phyloP scores from a whole-genome alignment of 2,888 invertebrate genomes.

The Drosophila multiciliata region DNA sequence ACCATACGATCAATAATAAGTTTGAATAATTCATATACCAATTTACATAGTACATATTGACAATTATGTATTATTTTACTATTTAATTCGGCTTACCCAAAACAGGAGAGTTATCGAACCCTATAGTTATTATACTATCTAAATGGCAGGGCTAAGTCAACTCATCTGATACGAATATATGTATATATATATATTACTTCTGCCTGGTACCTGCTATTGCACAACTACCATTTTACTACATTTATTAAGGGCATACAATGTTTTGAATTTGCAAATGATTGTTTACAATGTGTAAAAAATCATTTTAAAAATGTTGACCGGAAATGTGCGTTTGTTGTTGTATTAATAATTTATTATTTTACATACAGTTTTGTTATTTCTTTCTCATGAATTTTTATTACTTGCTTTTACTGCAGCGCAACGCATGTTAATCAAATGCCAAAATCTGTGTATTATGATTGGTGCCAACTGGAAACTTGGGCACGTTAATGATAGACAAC shows the following conservation, averaged over 20 bases:
- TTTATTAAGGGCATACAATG: not conserved
- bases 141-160: not conserved
- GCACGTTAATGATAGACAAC: slow-evolving; percentile 51
- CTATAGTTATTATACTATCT: not conserved
- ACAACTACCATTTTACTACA: not conserved
- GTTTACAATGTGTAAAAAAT: not conserved
- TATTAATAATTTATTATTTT: not conserved
- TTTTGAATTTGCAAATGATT: slow-evolving; percentile 1
- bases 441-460: slow-evolving; percentile 36
- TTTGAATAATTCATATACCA: not conserved
- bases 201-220: not conserved
- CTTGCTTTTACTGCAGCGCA: not conserved
- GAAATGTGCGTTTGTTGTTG: not conserved
- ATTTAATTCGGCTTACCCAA: not conserved
- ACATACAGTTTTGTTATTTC: not conserved
- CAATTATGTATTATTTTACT: not conserved
- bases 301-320: not conserved
- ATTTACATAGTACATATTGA: not conserved
- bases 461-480: slow-evolving; percentile 7
- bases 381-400: not conserved
- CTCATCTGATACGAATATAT: not conserved
- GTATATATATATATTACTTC: not conserved
- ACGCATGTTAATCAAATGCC: slow-evolving; percentile 23
- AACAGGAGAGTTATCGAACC: not conserved
- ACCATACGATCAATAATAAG: not conserved